Conservation (phyloP, 2,113 vertebrate species). For the Jaculus jaculus region DNA sequence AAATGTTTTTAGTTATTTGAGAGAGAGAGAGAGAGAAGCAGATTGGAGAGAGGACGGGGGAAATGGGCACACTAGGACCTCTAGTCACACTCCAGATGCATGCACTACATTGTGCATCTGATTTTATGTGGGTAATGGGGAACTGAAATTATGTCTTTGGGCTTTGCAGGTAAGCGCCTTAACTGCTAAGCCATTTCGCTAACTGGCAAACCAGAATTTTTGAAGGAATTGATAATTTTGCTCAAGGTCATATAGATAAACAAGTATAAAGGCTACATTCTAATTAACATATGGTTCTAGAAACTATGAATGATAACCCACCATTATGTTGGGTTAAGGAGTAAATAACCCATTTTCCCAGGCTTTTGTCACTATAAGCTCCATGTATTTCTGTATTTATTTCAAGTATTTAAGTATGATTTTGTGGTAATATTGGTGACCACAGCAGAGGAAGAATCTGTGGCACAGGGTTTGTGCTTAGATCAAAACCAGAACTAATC, state of each 20-base stretch:
- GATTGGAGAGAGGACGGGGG: too few species aligned
- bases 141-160: too few species aligned
- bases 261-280: not conserved
- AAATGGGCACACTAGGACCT: too few species aligned
- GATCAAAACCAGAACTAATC: not conserved
- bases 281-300: not conserved
- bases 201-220: not conserved
- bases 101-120: too few species aligned
- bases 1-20: too few species aligned
- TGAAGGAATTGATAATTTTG: not conserved
- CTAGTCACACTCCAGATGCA: too few species aligned
- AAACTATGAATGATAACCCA: not conserved
- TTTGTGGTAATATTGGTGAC: not conserved
- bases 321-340: not conserved
- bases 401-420: not conserved
- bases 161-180: too few species aligned
- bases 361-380: not conserved
- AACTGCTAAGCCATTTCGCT: too few species aligned
- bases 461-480: not conserved
- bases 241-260: not conserved
- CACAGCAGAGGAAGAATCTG: not conserved
- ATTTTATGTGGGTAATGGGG: too few species aligned
- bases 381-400: not conserved
- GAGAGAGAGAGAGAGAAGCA: too few species aligned
- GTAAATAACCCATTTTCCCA: not conserved